Conservation (phyloP, 2,888 invertebrate genomes). For the Rhingia campestris region DNA sequence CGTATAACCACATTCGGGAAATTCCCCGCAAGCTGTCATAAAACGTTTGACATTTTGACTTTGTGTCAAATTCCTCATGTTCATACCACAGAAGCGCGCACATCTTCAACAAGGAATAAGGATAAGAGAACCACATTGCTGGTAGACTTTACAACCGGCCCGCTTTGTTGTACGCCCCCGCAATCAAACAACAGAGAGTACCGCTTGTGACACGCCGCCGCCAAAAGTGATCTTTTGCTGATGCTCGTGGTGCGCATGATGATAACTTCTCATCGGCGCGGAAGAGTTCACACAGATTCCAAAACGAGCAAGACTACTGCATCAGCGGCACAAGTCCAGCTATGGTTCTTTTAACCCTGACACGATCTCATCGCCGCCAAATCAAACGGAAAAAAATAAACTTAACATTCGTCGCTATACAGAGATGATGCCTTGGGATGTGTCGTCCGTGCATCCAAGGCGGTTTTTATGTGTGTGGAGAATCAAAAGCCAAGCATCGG, state of each 20-base stretch:
- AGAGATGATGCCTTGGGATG: constrained; percentile 48
- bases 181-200: constrained; percentile 22
- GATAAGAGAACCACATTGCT: constrained; percentile 24
- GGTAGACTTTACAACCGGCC: constrained; percentile 35
- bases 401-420: constrained; percentile 32
- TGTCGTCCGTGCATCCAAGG: constrained; percentile 32
- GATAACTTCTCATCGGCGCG: constrained; percentile 69
- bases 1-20: no score
- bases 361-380: constrained; percentile 69
- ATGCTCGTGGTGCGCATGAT: constrained; percentile 72
- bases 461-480: constrained; percentile 64
- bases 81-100: background rate
- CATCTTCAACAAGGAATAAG: constrained; percentile 15
- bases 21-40: no score
- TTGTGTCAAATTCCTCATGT: constrained; percentile 6
- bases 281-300: constrained; percentile 67
- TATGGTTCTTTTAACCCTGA: constrained; percentile 66
- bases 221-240: constrained; percentile 34
- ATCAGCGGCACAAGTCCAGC: constrained; percentile 60
- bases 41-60: constrained; percentile 10
- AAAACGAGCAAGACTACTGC: constrained; percentile 6
- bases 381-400: constrained; percentile 31
- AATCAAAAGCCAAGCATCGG: constrained; percentile 66
- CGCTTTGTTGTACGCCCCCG: constrained; percentile 68
- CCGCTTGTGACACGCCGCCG: constrained; percentile 39